These are phyloP conservation scores for Spodoptera littoralis DNA, from an alignment of 2,888 invertebrate genomes.

Conservation along the genomic window DNA sequence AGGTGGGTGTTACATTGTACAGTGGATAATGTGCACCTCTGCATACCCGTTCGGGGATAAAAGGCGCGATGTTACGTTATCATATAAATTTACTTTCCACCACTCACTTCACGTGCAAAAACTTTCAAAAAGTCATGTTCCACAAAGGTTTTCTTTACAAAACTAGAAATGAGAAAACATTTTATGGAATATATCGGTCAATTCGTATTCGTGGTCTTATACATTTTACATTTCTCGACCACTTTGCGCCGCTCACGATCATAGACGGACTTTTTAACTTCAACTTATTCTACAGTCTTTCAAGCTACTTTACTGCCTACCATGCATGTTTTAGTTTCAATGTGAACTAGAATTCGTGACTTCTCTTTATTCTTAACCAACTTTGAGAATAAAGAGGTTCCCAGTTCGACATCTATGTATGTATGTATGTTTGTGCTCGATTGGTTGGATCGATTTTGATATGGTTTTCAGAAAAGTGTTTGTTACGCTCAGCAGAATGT, in stretches of 20 bases:
- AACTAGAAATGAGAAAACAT: constrained; percentile 28
- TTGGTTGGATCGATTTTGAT: too few species aligned
- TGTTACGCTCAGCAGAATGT: too few species aligned
- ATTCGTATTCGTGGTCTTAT: constrained; percentile 23
- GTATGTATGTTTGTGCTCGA: too few species aligned
- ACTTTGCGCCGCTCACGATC: constrained; percentile 21
- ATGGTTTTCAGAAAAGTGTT: too few species aligned
- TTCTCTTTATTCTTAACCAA: not conserved
- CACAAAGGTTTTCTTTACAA: constrained; percentile 8
- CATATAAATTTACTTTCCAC: not conserved
- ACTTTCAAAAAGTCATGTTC: constrained; percentile 11
- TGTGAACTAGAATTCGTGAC: constrained; percentile 24
- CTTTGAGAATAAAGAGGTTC: too few species aligned
- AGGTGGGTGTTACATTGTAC: too few species aligned
- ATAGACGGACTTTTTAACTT: constrained; percentile 14
- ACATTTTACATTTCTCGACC: constrained; percentile 29
- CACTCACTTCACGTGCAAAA: not conserved
- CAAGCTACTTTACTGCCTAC: constrained; percentile 16
- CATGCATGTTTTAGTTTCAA: not conserved
- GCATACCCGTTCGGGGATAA: too few species aligned
- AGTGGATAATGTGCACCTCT: too few species aligned
- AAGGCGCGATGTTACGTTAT: too few species aligned
- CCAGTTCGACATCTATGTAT: too few species aligned
- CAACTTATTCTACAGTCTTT: constrained; percentile 21
- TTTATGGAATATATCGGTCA: constrained; percentile 31